These are phyloP conservation scores for Ptychochromis oligacanthus DNA, from an alignment of 2,113 vertebrate genomes.

Conservation along the genomic window DNA sequence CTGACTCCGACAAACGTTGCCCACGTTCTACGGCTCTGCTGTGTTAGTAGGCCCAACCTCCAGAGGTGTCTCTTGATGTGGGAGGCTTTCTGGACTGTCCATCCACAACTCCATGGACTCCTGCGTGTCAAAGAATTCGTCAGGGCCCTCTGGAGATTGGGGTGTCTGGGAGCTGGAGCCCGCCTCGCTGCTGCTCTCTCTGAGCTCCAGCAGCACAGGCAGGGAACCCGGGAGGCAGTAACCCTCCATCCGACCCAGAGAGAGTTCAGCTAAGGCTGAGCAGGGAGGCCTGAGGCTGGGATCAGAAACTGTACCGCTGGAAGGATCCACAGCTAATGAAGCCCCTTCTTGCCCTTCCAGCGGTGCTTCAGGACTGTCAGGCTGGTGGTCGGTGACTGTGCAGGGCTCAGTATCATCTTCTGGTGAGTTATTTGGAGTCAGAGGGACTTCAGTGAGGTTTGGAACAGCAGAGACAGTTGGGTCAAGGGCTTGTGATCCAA, in stretches of 20 bases:
- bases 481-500: slow-evolving; percentile 15
- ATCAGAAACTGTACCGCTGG: not conserved
- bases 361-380: not conserved
- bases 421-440: slow-evolving; percentile 56
- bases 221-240: slow-evolving; percentile 74
- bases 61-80: slow-evolving; percentile 36
- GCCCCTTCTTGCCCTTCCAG: not conserved
- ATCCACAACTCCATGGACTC: slow-evolving; percentile 77
- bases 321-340: not conserved
- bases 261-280: slow-evolving; percentile 60
- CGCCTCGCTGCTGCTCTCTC: slow-evolving; percentile 82
- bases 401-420: slow-evolving; percentile 35
- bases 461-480: not conserved
- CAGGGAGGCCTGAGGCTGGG: slow-evolving; percentile 32
- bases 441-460: slow-evolving; percentile 31
- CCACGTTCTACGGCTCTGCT: slow-evolving; percentile 57
- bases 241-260: slow-evolving; percentile 66
- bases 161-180: slow-evolving; percentile 81
- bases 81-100: slow-evolving; percentile 57
- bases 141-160: slow-evolving; percentile 75
- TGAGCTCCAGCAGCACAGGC: slow-evolving; percentile 78
- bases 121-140: slow-evolving; percentile 81
- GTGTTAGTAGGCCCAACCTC: slow-evolving; percentile 61
- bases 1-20: not conserved
- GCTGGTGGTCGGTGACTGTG: not conserved